phyloP scores from a whole-genome alignment of 2,113 vertebrate species.

The Copsychus sechellarum region DNA sequence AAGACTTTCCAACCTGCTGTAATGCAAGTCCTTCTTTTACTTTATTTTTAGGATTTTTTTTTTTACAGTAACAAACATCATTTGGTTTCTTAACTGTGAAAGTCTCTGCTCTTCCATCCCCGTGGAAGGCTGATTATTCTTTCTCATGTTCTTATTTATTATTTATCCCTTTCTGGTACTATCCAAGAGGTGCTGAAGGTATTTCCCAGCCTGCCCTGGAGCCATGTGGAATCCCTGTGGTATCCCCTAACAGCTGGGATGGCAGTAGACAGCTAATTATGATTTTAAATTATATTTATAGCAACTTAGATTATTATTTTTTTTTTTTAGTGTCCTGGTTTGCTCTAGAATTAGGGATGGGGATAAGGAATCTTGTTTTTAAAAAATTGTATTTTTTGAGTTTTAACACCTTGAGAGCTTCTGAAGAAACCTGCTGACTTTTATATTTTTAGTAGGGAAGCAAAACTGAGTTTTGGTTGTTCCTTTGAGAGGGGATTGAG shows the following conservation, averaged over 20 bases:
- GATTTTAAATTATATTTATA: slow-evolving; percentile 17
- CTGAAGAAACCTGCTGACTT: not conserved
- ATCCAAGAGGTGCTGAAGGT: not conserved
- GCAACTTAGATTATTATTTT: not conserved
- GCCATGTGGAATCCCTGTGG: not conserved
- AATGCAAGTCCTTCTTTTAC: not conserved
- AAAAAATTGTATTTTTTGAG: rapidly evolving
- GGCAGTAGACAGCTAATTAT: not conserved
- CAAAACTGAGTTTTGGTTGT: not conserved
- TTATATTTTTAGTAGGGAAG: not conserved
- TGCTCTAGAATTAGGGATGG: not conserved
- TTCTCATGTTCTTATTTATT: slow-evolving; percentile 31
- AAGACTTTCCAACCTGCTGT: not conserved
- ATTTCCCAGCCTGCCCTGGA: not conserved
- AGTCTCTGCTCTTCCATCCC: not conserved
- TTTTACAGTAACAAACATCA: not conserved
- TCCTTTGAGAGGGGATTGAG: not conserved
- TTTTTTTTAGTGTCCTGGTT: not conserved
- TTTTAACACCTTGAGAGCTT: not conserved
- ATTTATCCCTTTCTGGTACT: slow-evolving; percentile 34
- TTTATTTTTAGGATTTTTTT: not conserved
- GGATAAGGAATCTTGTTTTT: not conserved
- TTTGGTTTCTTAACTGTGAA: slow-evolving; percentile 9
- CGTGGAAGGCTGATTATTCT: not conserved
- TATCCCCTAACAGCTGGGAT: not conserved